Conservation (phyloP, 2,888 invertebrate species). For the Dynastes grantii region DNA sequence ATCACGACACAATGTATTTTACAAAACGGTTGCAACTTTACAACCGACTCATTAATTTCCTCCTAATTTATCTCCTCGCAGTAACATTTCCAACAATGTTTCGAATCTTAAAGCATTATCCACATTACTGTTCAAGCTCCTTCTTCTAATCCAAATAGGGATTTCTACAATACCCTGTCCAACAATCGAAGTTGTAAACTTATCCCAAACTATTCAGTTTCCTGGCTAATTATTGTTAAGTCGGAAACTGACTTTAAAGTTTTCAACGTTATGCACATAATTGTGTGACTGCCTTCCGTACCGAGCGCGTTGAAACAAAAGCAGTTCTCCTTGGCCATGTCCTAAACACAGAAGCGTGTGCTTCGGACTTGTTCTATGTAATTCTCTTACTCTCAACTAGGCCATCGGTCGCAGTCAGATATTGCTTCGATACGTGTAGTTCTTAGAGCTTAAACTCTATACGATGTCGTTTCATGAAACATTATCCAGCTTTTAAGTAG, state of each 20-base stretch:
- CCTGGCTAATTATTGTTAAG: slow-evolving; percentile 20
- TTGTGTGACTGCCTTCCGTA: slow-evolving; percentile 7
- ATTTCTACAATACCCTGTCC: slow-evolving; percentile 11
- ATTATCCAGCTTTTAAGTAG: slow-evolving; percentile 35
- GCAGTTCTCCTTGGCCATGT: slow-evolving; percentile 5
- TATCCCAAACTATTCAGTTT: slow-evolving; percentile 20
- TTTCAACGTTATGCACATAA: slow-evolving; percentile 17
- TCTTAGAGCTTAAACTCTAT: slow-evolving; percentile 25
- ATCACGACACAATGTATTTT: neutral
- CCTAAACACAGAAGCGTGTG: slow-evolving; percentile 2
- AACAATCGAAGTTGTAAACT: slow-evolving; percentile 11
- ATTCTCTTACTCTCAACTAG: slow-evolving; percentile 15
- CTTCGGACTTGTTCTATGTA: slow-evolving; percentile 10
- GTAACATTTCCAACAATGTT: slow-evolving; percentile 15
- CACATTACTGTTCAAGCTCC: neutral
- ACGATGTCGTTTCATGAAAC: slow-evolving; percentile 37
- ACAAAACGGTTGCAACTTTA: neutral
- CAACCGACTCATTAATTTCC: slow-evolving; percentile 1
- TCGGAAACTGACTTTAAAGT: slow-evolving; percentile 15
- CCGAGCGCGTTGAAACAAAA: slow-evolving; percentile 18
- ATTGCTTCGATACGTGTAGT: slow-evolving; percentile 33
- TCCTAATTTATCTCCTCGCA: neutral
- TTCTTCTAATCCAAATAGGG: slow-evolving; percentile 8
- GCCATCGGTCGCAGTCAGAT: slow-evolving; percentile 20
- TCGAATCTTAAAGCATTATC: slow-evolving; percentile 18